These are phyloP conservation scores for Latrodectus hesperus DNA, from an alignment of 2,888 invertebrate species.

Conservation along the genomic window DNA sequence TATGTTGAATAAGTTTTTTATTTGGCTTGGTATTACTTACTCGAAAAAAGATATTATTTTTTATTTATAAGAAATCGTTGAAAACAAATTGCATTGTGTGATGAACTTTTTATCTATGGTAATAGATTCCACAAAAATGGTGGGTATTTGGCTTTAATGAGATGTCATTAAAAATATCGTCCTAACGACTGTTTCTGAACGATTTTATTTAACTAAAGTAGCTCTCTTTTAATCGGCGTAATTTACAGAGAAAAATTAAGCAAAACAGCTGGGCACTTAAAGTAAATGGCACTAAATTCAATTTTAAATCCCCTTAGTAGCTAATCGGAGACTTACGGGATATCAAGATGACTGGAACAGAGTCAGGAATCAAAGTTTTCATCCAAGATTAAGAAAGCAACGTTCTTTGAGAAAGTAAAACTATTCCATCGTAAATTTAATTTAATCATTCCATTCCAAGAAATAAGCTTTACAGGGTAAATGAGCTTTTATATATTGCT, in stretches of 20 bases:
- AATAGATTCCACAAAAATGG: slow-evolving; percentile 46
- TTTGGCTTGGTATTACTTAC: not conserved
- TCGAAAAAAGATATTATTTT: not conserved
- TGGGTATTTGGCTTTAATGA: slow-evolving; percentile 41
- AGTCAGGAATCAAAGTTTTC: too few species aligned
- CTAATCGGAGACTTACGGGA: not conserved
- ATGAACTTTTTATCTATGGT: slow-evolving; percentile 27
- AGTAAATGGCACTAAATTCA: slow-evolving; percentile 31
- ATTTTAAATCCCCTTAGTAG: slow-evolving; percentile 20
- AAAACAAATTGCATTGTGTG: slow-evolving; percentile 4
- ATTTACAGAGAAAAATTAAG: slow-evolving; percentile 41
- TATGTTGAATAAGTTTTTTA: not conserved
- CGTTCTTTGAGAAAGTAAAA: too few species aligned
- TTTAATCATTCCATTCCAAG: too few species aligned
- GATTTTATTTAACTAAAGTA: slow-evolving; percentile 34
- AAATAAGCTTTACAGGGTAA: too few species aligned
- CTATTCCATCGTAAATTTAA: too few species aligned
- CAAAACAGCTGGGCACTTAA: slow-evolving; percentile 37
- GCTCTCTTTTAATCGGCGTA: slow-evolving; percentile 31
- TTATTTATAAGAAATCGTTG: not conserved
- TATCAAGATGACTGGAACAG: too few species aligned
- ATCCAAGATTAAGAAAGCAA: too few species aligned
- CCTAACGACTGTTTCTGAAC: slow-evolving; percentile 29
- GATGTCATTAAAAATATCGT: slow-evolving; percentile 34
- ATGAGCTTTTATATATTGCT: too few species aligned